Base-by-base conservation (phyloP, 2,888 invertebrate species). In the Tigriopus californicus region DNA sequence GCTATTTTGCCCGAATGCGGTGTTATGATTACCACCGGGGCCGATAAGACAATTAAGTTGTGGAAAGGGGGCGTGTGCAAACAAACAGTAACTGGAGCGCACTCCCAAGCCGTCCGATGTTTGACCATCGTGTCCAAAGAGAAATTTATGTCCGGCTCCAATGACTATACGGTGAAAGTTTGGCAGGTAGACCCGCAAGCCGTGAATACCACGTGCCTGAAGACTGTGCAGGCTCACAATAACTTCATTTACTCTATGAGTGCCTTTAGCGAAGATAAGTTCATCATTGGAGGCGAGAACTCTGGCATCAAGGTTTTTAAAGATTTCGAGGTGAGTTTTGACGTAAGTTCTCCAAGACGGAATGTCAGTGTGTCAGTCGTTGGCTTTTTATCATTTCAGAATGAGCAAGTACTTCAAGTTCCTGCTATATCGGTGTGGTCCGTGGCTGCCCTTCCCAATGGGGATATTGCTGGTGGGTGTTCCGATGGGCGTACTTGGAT, bases 371-470 rank as follows among this genome's bases (percentile, higher is more conserved):
- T 13, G 49, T 15, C 12, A 13, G 15, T 48, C 15, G 13, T 49
- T 25, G 8, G 11, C 20, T 25, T 22, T 2, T 6, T n/a, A n/a
- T n/a, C n/a, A n/a, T n/a, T n/a, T n/a, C 56, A 46, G 46, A 25
- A 70, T 65, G 64, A 64, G 25, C 78, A 85, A 64, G 80, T 80
- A 5, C 76, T 92, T 24, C 70, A 76, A 1, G 74, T 89, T 57
- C 95, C 97, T 0, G 81, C 85, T 0, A 82, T 86, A 63, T 90
- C 90, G 0, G 81, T 94, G 1, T 98, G 98, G 98, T 75, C 79
- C 20, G 84, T 91, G 1, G 76, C 80, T 13, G 79, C 82, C 59
- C 73, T 95, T 22, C 73, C 77, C 6, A 92, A 94, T 72, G 86
- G 85, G 1, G 95, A 97, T 70, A 79, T 98, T 66, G 88, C 85